Evolutionary conservation across 1,140 invertebrate genomes (phyloP).

Genomic region (Drosophila parvula): DNA sequence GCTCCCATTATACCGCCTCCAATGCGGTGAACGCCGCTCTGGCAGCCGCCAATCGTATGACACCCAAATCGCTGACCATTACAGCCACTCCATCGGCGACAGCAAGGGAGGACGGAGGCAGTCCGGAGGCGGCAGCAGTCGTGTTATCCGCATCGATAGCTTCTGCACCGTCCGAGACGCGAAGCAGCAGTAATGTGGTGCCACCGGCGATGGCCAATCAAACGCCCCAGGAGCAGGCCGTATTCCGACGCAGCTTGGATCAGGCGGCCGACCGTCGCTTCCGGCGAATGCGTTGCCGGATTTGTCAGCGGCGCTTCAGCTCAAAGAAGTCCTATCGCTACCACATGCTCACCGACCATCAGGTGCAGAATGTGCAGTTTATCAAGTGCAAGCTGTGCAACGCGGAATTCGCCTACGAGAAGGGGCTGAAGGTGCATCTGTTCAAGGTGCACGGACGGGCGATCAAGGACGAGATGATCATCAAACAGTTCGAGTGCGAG

Average conservation of each 20-base stretch:
- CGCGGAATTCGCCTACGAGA: constrained; percentile 82
- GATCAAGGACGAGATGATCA: constrained; percentile 77
- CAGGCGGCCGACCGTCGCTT: constrained; percentile 80
- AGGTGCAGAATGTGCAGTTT: constrained; percentile 82
- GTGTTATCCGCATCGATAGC: background rate
- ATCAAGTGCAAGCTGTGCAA: constrained; percentile 83
- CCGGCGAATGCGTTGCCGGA: constrained; percentile 81
- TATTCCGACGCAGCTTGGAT: constrained; percentile 72
- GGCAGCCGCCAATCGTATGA: constrained; percentile 70
- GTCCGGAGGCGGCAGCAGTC: background rate
- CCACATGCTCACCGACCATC: constrained; percentile 83
- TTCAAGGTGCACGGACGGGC: constrained; percentile 80
- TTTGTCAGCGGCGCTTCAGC: constrained; percentile 80
- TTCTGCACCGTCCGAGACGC: background rate
- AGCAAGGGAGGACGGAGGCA: background rate
- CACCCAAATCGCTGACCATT: constrained; percentile 74
- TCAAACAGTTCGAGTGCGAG: constrained; percentile 82
- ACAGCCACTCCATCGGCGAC: constrained; percentile 60
- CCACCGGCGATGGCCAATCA: constrained; percentile 64
- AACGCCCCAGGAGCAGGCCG: constrained; percentile 67
- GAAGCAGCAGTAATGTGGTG: constrained; percentile 12
- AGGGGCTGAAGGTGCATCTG: constrained; percentile 83
- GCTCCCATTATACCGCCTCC: constrained; percentile 75
- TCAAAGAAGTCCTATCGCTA: constrained; percentile 82
- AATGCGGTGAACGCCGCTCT: constrained; percentile 61